Evolutionary conservation across 2,113 vertebrate species (phyloP).

Genomic region (Panthera uncia): DNA sequence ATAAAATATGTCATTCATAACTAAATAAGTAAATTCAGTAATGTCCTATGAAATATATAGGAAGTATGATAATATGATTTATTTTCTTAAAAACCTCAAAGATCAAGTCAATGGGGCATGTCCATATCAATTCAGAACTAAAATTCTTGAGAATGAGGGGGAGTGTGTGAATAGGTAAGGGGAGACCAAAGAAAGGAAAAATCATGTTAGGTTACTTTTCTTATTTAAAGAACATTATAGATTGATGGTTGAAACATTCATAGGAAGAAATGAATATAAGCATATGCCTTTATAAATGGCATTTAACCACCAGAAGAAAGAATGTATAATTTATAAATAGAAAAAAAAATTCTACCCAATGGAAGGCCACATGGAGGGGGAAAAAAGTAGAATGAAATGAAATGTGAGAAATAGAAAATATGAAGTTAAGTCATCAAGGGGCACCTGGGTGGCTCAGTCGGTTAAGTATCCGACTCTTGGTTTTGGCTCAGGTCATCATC

Average conservation of each 20-base stretch:
- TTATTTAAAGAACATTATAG: neutral
- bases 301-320: neutral
- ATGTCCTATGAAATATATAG: neutral
- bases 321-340: neutral
- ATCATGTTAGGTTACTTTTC: neutral
- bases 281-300: neutral
- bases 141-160: neutral
- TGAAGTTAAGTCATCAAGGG: too few species aligned
- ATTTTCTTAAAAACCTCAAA: neutral
- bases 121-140: neutral
- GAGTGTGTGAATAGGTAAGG: neutral
- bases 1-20: neutral
- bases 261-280: neutral
- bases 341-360: neutral
- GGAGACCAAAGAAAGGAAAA: neutral
- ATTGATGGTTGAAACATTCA: neutral
- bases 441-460: too few species aligned
- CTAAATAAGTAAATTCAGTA: neutral
- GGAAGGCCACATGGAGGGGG: neutral
- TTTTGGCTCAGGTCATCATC: too few species aligned
- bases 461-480: too few species aligned
- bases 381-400: neutral
- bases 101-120: neutral
- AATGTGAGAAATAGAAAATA: neutral
- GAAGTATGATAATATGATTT: neutral